These are phyloP conservation scores for Heterocephalus glaber DNA, from an alignment of 2,113 vertebrate species.

Conservation along the genomic window DNA sequence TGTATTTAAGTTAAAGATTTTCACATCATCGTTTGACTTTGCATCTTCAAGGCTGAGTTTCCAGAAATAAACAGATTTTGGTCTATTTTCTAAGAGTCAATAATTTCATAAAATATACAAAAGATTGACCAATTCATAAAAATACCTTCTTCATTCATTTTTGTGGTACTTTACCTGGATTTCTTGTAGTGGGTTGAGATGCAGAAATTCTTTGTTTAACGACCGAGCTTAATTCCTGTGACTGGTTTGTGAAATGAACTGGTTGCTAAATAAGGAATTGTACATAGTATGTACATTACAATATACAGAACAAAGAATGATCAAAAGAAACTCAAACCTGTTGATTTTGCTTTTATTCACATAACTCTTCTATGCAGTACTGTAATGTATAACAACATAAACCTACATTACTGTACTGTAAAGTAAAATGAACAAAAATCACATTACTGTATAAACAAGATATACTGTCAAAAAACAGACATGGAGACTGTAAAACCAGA, in stretches of 20 bases:
- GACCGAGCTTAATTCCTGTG: not conserved
- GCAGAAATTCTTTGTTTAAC: not conserved
- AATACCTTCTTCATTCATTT: not conserved
- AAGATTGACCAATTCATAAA: not conserved
- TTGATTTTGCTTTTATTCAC: not conserved
- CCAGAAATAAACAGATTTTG: not conserved
- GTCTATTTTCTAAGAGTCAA: not conserved
- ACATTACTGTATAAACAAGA: not conserved
- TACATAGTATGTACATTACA: not conserved
- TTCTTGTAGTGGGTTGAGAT: not conserved
- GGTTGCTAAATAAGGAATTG: not conserved
- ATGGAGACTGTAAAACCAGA: rapidly evolving
- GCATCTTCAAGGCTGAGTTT: not conserved
- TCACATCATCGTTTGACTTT: not conserved
- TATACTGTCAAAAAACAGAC: not conserved
- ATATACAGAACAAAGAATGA: not conserved
- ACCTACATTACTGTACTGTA: not conserved
- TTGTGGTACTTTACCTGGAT: not conserved
- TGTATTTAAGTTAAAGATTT: not conserved
- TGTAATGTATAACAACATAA: not conserved
- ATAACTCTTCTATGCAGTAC: not conserved
- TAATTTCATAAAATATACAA: not conserved
- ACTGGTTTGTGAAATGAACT: not conserved
- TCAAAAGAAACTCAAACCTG: not conserved
- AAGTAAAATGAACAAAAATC: not conserved